Percentiles rank a stretch among this genome's conserved stretches.
Evolutionary conservation across 2,888 invertebrate species (phyloP).

Genomic region (Notodonta ziczac): DNA sequence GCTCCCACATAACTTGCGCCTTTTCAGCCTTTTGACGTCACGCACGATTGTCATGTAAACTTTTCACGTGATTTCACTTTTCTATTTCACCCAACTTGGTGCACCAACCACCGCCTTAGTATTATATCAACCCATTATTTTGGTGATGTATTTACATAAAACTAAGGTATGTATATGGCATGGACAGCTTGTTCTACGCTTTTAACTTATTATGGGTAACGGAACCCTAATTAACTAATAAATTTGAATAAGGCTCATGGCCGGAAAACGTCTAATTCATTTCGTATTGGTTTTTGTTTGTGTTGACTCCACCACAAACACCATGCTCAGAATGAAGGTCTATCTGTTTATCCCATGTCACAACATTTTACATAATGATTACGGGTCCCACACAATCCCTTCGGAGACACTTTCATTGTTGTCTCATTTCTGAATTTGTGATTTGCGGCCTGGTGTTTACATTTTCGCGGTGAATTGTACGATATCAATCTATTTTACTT

Average conservation of each 20-base stretch:
- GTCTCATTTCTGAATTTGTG: conserved; percentile 39
- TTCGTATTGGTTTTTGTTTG: conserved; percentile 29
- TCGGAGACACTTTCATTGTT: conserved; percentile 45
- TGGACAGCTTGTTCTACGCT: too few species aligned
- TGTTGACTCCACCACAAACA: conserved; percentile 29
- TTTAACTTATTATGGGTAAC: too few species aligned
- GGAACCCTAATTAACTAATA: too few species aligned
- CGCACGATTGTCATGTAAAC: background rate
- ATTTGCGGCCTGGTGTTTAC: conserved; percentile 38
- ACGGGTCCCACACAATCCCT: conserved; percentile 45
- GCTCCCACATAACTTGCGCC: conserved; percentile 11
- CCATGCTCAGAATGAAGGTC: conserved; percentile 37
- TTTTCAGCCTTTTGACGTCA: conserved; percentile 14
- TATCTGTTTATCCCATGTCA: conserved; percentile 50
- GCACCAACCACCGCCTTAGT: too few species aligned
- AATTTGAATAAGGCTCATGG: too few species aligned
- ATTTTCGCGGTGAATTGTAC: conserved; percentile 20
- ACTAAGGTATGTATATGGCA: too few species aligned
- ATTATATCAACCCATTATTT: too few species aligned
- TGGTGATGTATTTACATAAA: too few species aligned
- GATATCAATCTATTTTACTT: conserved; percentile 29
- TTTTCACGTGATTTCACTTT: conserved; percentile 1
- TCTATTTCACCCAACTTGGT: background rate
- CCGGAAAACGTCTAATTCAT: conserved; percentile 9
- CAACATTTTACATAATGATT: conserved; percentile 51